Evolutionary conservation across 2,797 vertebrate genomes (phyloP).

Genomic region (Vultur gryphus): DNA sequence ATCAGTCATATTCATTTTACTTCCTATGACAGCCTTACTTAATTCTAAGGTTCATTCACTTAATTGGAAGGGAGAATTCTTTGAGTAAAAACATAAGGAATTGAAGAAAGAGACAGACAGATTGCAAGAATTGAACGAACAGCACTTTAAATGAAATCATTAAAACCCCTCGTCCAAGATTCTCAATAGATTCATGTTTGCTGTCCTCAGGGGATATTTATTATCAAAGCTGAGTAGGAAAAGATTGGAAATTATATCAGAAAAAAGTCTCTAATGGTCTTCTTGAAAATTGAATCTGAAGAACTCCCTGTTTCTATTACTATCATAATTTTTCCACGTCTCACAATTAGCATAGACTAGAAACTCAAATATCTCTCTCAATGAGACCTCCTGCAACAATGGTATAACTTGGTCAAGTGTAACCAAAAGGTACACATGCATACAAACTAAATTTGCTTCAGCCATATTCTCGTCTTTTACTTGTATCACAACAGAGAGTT

Average conservation of each 20-base stretch:
- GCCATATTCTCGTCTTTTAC: background rate
- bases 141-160: constrained; percentile 50
- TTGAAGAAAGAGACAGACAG: background rate
- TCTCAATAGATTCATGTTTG: constrained; percentile 44
- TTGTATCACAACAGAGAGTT: background rate
- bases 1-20: constrained; percentile 54
- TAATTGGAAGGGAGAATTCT: constrained; percentile 49
- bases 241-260: constrained; percentile 43
- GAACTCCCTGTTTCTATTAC: background rate
- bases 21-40: constrained; percentile 36
- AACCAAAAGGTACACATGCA: background rate
- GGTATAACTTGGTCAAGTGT: background rate
- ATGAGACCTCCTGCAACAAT: background rate
- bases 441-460: background rate
- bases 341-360: background rate
- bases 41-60: constrained; percentile 53
- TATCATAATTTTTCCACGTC: background rate
- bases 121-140: constrained; percentile 10
- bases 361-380: background rate
- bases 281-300: constrained; percentile 19
- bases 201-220: constrained; percentile 46
- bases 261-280: background rate
- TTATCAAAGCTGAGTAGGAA: constrained; percentile 43
- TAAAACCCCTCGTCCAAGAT: constrained; percentile 4
- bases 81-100: constrained; percentile 6